These are phyloP conservation scores for Scotopteryx bipunctaria DNA, from an alignment of 2,888 invertebrate species.

Conservation along the genomic window DNA sequence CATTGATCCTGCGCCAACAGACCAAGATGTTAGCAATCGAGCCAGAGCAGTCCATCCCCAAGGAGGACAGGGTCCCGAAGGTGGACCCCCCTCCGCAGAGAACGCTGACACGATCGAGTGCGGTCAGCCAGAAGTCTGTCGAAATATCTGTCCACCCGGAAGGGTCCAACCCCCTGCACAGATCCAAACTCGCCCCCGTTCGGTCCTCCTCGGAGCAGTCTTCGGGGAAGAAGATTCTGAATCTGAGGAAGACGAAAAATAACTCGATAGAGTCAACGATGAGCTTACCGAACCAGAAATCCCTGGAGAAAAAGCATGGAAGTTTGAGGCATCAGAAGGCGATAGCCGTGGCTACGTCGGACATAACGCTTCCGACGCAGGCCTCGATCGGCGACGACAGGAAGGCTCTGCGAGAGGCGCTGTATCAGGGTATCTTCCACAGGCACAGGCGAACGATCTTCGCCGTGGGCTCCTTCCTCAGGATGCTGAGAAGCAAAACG, in stretches of 20 bases:
- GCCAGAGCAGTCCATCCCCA: constrained; percentile 67
- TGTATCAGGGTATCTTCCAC: constrained; percentile 91
- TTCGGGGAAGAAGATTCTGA: constrained; percentile 71
- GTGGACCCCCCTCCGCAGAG: constrained; percentile 62
- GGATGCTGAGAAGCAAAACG: constrained; percentile 89
- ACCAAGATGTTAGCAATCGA: constrained; percentile 75
- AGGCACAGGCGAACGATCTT: constrained; percentile 89
- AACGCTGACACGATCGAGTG: constrained; percentile 84
- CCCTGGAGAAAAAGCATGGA: constrained; percentile 80
- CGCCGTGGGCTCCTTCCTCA: constrained; percentile 88
- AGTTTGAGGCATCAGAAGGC: constrained; percentile 85
- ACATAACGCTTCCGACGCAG: constrained; percentile 78
- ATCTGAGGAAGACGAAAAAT: constrained; percentile 77
- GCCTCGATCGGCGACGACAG: constrained; percentile 83
- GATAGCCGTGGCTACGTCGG: constrained; percentile 84
- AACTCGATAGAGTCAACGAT: constrained; percentile 80
- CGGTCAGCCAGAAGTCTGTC: constrained; percentile 84
- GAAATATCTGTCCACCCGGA: constrained; percentile 82
- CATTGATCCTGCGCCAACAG: constrained; percentile 11
- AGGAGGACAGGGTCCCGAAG: constrained; percentile 66
- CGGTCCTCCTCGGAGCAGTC: constrained; percentile 77
- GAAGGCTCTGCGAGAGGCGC: constrained; percentile 88
- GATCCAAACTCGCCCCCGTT: constrained; percentile 75
- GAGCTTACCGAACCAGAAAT: constrained; percentile 80
- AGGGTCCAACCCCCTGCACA: constrained; percentile 70